These are phyloP conservation scores for Drosophila lacertosa DNA, from an alignment of 1,140 invertebrate genomes.

Conservation along the genomic window DNA sequence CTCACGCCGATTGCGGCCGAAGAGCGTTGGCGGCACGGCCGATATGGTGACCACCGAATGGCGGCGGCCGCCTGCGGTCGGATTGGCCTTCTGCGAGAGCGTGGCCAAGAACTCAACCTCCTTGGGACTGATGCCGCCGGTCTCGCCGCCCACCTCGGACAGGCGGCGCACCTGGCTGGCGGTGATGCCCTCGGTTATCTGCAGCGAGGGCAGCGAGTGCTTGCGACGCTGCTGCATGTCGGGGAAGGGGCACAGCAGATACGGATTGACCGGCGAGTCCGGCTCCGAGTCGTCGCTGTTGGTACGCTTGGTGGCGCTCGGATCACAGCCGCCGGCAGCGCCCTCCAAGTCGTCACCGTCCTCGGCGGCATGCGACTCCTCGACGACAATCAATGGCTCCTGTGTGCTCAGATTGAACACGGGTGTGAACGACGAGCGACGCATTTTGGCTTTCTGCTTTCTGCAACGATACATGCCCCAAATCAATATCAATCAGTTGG, in stretches of 20 bases:
- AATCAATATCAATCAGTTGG: constrained; percentile 10
- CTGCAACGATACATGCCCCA: constrained; percentile 21
- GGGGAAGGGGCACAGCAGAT: constrained; percentile 90
- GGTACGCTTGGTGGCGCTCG: constrained; percentile 63
- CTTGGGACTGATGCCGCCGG: constrained; percentile 87
- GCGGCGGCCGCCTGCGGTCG: constrained; percentile 89
- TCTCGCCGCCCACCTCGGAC: constrained; percentile 90
- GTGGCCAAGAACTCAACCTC: constrained; percentile 91
- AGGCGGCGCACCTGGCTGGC: constrained; percentile 92
- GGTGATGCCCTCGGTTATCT: constrained; percentile 92
- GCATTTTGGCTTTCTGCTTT: constrained; percentile 72
- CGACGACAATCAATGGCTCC: constrained; percentile 92
- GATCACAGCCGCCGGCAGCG: constrained; percentile 65
- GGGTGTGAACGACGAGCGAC: constrained; percentile 85
- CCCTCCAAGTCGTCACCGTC: constrained; percentile 86
- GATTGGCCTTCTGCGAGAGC: constrained; percentile 79
- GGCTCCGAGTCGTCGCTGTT: constrained; percentile 85
- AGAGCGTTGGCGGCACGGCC: constrained; percentile 89
- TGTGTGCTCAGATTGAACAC: constrained; percentile 85
- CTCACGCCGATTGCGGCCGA: constrained; percentile 91
- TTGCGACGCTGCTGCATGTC: constrained; percentile 88
- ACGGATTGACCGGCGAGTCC: constrained; percentile 91
- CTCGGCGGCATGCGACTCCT: constrained; percentile 88
- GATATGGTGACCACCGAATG: constrained; percentile 94
- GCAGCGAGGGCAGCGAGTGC: constrained; percentile 91